Evolutionary conservation across 2,113 vertebrate species (phyloP), one percentile per base, ranked within the genome.

Genomic region (Mola mola): DNA sequence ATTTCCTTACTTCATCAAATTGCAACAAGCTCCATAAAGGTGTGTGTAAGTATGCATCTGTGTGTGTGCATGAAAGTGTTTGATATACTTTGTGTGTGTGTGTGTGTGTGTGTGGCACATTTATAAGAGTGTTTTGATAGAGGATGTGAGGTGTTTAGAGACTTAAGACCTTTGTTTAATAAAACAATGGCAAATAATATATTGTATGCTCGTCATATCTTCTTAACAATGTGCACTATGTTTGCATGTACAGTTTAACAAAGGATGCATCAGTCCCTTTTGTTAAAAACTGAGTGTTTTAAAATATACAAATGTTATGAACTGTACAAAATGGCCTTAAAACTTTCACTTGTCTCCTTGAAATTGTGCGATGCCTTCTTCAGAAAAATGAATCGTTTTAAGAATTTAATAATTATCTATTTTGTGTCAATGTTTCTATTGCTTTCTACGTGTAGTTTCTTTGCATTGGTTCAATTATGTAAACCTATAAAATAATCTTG

Each of bases 291-390:
- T 81, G 89, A 81, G 91, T 92, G 91, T 95, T 90, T 92, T 93
- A 79, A 89, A 88, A 89, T 89, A 82, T 82, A n/a, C n/a, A 82
- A 41, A 73, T 78, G 10, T 9, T 42, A 21, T 93, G 73, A 82
- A 93, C 90, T 94, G 92, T 96, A 97, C 94, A 95, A 94, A 87
- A 97, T 95, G 93, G 96, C 96, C 97, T 98, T 99, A 98, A 97
- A 88, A 94, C 92, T 94, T 92, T 95, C 93, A 95, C 94, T 89
- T 82, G 93, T 92, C 90, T 82, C 95, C 91, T 93, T 93, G 90
- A 87, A 95, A 92, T 95, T 94, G 94, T 95, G 94, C 89, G 89
- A 93, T 95, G 95, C 95, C 96, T 98, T 97, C 89, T 92, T 95
- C 85, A 88, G 79, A 93, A 92, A 87, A 87, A 91, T 86, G 80